Conservation (phyloP, 2,797 vertebrate genomes). For the Gadopsis bispinosus region DNA sequence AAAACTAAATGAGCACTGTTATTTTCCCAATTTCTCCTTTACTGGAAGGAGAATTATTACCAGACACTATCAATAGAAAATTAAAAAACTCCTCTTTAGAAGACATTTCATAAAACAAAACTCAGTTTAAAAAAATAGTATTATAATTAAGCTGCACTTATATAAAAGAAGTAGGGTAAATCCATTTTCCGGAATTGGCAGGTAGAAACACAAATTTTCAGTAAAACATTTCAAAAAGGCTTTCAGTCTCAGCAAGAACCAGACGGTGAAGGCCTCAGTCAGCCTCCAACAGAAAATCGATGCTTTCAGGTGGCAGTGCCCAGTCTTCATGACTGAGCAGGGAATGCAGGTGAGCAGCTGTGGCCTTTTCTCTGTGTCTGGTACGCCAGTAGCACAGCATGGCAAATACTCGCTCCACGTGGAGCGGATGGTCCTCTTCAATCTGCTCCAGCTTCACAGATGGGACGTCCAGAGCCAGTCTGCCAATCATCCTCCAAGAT, state of each 20-base stretch:
- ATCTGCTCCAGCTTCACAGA: slow-evolving; percentile 81
- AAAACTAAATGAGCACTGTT: not conserved
- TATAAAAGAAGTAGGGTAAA: no score
- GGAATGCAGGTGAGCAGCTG: slow-evolving; percentile 71
- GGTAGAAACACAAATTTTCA: no score
- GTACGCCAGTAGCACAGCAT: slow-evolving; percentile 79
- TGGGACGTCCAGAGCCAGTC: slow-evolving; percentile 70
- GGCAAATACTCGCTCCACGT: slow-evolving; percentile 77
- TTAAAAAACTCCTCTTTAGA: not conserved
- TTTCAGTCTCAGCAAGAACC: not conserved
- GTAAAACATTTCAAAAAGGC: no score
- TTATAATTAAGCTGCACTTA: no score
- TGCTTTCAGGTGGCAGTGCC: slow-evolving; percentile 61
- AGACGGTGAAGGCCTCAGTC: slow-evolving; percentile 27
- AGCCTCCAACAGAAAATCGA: slow-evolving; percentile 72
- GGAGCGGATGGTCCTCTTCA: slow-evolving; percentile 72
- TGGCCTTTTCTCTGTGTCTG: slow-evolving; percentile 69
- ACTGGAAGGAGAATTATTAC: not conserved
- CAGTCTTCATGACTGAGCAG: slow-evolving; percentile 74
- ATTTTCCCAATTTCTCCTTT: not conserved
- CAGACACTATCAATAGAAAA: not conserved
- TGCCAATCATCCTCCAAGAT: slow-evolving; percentile 82
- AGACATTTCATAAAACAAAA: slow-evolving; percentile 1
- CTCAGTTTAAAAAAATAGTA: not conserved
- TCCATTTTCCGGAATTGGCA: no score